Evolutionary conservation across 2,888 invertebrate species (phyloP).

Genomic region (Lasioglossum oenotherae): DNA sequence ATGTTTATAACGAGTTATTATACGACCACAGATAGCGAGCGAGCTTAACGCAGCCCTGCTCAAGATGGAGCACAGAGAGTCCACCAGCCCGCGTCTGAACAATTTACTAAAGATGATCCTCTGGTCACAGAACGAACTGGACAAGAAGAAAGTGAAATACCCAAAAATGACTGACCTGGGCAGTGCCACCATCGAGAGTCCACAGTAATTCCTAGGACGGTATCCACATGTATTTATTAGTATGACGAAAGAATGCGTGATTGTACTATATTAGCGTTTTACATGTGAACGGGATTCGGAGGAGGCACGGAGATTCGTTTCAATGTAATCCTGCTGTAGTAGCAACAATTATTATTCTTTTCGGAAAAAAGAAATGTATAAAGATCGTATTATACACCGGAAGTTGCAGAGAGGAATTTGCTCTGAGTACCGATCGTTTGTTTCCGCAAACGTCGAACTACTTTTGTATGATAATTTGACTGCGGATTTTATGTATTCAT

Average conservation of each 20-base stretch:
- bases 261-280: slow-evolving; percentile 57
- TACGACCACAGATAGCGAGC: slow-evolving; percentile 92
- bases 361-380: slow-evolving; percentile 24
- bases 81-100: slow-evolving; percentile 95
- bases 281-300: slow-evolving; percentile 34
- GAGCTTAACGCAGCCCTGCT: slow-evolving; percentile 99
- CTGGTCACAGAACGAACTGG: slow-evolving; percentile 98
- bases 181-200: slow-evolving; percentile 91
- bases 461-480: neutral
- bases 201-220: slow-evolving; percentile 85
- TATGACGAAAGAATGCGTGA: slow-evolving; percentile 38
- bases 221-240: slow-evolving; percentile 64
- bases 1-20: slow-evolving; percentile 33
- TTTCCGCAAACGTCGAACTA: neutral
- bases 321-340: slow-evolving; percentile 36
- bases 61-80: slow-evolving; percentile 96
- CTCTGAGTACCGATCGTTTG: neutral
- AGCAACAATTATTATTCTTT: slow-evolving; percentile 46
- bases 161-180: slow-evolving; percentile 98
- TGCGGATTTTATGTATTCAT: neutral
- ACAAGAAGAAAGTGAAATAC: slow-evolving; percentile 97
- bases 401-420: slow-evolving; percentile 38
- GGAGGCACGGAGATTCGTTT: slow-evolving; percentile 27
- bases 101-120: slow-evolving; percentile 96
- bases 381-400: slow-evolving; percentile 32